phyloP scores from a whole-genome alignment of 1,140 invertebrate species.

The Yoshiicerus persimilis region DNA sequence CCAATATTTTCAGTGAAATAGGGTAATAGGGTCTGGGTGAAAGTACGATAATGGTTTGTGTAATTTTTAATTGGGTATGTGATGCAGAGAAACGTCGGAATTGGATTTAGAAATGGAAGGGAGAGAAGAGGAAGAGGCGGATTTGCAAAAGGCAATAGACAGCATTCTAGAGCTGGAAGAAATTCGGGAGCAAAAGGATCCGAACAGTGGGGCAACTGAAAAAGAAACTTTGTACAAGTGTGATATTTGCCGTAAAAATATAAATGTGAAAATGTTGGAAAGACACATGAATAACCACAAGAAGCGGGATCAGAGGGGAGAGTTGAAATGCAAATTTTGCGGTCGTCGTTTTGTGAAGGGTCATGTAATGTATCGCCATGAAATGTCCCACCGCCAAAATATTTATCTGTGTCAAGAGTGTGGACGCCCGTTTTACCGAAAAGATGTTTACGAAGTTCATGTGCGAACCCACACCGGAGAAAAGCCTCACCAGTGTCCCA shows the following conservation, averaged over 20 bases:
- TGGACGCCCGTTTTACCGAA: neutral
- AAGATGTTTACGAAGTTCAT: conserved; percentile 62
- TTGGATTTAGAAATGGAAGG: neutral
- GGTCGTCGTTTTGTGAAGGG: neutral
- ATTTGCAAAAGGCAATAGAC: neutral
- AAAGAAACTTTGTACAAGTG: neutral
- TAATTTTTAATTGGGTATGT: neutral
- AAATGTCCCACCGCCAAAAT: neutral
- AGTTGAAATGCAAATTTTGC: neutral
- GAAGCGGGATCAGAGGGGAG: neutral
- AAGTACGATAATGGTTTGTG: too few species aligned
- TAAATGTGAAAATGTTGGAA: neutral
- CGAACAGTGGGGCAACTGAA: neutral
- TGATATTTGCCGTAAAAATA: neutral
- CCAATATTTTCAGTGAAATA: too few species aligned
- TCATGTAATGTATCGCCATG: neutral
- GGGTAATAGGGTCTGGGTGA: too few species aligned
- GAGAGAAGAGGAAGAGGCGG: neutral
- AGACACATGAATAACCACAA: neutral
- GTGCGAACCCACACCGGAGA: conserved; percentile 76
- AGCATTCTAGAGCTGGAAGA: neutral
- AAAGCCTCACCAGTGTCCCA: conserved; percentile 60
- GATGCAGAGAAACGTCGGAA: neutral
- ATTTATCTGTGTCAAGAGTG: neutral
- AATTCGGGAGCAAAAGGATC: neutral